These are phyloP conservation scores for Apamea monoglypha DNA, from an alignment of 2,888 invertebrate genomes.

Conservation along the genomic window DNA sequence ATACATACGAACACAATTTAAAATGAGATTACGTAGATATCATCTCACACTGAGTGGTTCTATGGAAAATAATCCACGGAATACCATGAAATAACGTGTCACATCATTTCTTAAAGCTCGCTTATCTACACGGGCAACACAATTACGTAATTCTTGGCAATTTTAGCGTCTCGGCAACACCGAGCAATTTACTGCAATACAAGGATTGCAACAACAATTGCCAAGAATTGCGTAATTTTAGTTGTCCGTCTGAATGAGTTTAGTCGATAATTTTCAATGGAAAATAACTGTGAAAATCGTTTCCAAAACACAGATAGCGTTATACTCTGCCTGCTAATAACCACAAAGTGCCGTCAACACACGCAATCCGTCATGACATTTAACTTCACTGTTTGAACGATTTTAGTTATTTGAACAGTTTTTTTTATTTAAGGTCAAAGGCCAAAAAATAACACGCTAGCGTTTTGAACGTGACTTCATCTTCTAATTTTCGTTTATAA, in stretches of 20 bases:
- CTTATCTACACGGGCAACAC: not conserved
- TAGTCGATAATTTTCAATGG: not conserved
- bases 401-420: conserved; percentile 27
- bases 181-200: too few relatives aligned
- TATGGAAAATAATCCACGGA: not conserved
- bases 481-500: not conserved
- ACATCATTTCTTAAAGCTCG: not conserved
- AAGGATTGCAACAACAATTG: not conserved
- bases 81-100: not conserved
- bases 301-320: not conserved
- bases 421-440: conserved; percentile 28
- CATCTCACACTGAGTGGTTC: not conserved
- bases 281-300: conserved; percentile 15
- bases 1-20: not conserved
- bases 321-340: not conserved
- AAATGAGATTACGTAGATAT: not conserved
- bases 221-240: not conserved
- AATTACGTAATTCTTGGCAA: not conserved
- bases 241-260: not conserved
- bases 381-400: conserved; percentile 24
- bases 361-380: conserved; percentile 15
- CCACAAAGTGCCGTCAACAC: conserved; percentile 5
- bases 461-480: not conserved
- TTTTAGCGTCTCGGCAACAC: not conserved
- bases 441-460: not conserved